These are phyloP conservation scores for Puffinus mauretanicus DNA, from an alignment of 2,113 vertebrate species.

Conservation along the genomic window DNA sequence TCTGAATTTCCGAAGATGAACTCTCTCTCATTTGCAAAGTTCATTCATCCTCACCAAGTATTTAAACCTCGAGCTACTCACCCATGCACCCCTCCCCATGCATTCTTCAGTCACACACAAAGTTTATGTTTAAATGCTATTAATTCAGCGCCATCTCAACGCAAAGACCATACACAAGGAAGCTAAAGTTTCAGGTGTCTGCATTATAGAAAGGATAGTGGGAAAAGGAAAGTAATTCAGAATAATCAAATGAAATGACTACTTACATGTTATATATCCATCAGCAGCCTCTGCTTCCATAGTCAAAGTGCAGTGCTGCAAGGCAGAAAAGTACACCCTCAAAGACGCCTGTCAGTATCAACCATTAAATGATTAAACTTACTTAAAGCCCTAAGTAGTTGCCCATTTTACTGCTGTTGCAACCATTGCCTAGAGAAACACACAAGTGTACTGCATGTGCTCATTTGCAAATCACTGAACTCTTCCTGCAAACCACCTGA, in stretches of 20 bases:
- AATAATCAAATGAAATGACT: constrained; percentile 64
- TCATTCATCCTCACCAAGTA: not conserved
- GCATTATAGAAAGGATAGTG: not conserved
- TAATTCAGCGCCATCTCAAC: not conserved
- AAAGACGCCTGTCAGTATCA: constrained; percentile 67
- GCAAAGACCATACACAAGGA: not conserved
- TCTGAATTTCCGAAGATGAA: not conserved
- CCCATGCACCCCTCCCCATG: not conserved
- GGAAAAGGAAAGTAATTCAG: not conserved
- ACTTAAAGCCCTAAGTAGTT: constrained; percentile 68
- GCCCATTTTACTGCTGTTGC: constrained; percentile 66
- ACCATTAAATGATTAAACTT: constrained; percentile 74
- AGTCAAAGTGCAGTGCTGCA: constrained; percentile 87
- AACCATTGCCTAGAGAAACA: constrained; percentile 72
- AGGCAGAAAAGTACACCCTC: constrained; percentile 75
- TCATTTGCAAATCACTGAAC: constrained; percentile 68
- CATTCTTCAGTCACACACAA: not conserved
- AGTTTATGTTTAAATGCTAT: not conserved
- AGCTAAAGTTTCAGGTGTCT: not conserved
- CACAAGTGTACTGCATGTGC: constrained; percentile 54
- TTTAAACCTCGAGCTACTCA: not conserved
- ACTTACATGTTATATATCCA: constrained; percentile 94
- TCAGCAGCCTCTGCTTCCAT: constrained; percentile 91
- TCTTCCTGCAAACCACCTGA: constrained; percentile 68
- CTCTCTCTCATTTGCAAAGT: not conserved